Evolutionary conservation across 1,140 invertebrate species (phyloP).

Genomic region (Papilio dardanus): DNA sequence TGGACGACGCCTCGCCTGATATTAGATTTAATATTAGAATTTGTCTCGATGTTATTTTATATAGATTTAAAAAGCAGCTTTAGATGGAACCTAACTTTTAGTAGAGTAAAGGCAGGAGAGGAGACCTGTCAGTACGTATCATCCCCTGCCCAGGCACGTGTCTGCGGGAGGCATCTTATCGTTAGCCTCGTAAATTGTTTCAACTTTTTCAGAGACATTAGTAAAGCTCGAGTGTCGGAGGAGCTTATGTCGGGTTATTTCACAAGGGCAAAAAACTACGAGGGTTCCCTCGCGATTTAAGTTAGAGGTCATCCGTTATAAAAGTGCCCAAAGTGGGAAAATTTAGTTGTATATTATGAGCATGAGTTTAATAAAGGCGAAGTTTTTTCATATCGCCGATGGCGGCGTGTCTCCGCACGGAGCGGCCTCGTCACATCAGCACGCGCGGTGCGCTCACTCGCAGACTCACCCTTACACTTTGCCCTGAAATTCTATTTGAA

Average conservation of each 20-base stretch:
- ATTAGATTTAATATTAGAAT: not conserved
- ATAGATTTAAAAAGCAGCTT: not conserved
- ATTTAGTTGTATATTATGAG: not conserved
- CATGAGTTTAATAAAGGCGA: not conserved
- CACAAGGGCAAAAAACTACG: not conserved
- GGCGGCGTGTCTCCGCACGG: not conserved
- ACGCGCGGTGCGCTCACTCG: not conserved
- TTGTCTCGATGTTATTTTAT: not conserved
- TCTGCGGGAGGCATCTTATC: slow-evolving; percentile 1
- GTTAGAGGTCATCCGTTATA: not conserved
- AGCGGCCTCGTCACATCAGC: not conserved
- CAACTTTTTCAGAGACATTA: slow-evolving; percentile 10
- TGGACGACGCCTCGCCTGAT: not conserved
- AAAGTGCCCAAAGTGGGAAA: not conserved
- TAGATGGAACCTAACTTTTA: not conserved
- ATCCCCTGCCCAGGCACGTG: not conserved
- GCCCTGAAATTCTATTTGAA: not conserved
- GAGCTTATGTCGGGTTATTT: slow-evolving; percentile 9
- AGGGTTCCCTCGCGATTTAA: not conserved
- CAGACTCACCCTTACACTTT: not conserved
- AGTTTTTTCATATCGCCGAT: not conserved
- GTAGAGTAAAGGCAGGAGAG: not conserved
- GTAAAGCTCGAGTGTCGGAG: not conserved
- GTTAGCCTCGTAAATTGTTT: slow-evolving; percentile 15
- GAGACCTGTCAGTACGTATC: no score